Percentiles rank a stretch among this genome's conserved stretches.
These are phyloP conservation scores for Seriola quinqueradiata DNA, from an alignment of 2,113 vertebrate species.

Conservation along the genomic window DNA sequence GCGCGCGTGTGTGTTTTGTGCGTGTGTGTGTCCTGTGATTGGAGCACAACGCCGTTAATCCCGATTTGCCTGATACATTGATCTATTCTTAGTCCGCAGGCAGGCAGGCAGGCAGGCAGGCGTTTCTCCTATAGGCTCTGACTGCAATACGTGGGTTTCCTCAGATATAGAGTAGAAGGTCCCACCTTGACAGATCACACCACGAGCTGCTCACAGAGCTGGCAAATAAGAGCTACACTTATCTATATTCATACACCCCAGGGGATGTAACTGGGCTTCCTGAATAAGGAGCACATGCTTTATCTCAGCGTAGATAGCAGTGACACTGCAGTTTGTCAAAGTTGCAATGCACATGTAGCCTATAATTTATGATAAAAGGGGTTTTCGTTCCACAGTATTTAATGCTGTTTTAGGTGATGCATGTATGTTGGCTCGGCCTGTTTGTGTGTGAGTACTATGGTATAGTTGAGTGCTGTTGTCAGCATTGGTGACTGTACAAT, in stretches of 20 bases:
- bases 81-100: slow-evolving; percentile 83
- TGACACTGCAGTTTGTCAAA: slow-evolving; percentile 78
- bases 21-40: slow-evolving; percentile 58
- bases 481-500: neutral
- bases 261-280: slow-evolving; percentile 27
- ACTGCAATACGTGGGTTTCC: slow-evolving; percentile 68
- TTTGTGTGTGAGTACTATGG: neutral
- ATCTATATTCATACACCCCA: slow-evolving; percentile 32
- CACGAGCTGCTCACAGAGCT: slow-evolving; percentile 35
- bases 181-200: slow-evolving; percentile 66
- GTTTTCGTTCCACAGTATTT: neutral
- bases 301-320: slow-evolving; percentile 46
- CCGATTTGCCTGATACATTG: slow-evolving; percentile 82
- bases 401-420: neutral
- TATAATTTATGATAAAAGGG: neutral
- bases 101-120: slow-evolving; percentile 45
- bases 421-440: neutral
- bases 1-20: slow-evolving; percentile 2
- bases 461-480: slow-evolving; percentile 3
- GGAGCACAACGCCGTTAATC: slow-evolving; percentile 79
- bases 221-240: slow-evolving; percentile 36
- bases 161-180: slow-evolving; percentile 36
- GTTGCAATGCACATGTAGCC: slow-evolving; percentile 55
- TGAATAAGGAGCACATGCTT: slow-evolving; percentile 51
- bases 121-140: slow-evolving; percentile 65